Evolutionary conservation across 2,888 invertebrate genomes (phyloP), one percentile per base, ranked within the genome.

Genomic region (Gortyna flavago): DNA sequence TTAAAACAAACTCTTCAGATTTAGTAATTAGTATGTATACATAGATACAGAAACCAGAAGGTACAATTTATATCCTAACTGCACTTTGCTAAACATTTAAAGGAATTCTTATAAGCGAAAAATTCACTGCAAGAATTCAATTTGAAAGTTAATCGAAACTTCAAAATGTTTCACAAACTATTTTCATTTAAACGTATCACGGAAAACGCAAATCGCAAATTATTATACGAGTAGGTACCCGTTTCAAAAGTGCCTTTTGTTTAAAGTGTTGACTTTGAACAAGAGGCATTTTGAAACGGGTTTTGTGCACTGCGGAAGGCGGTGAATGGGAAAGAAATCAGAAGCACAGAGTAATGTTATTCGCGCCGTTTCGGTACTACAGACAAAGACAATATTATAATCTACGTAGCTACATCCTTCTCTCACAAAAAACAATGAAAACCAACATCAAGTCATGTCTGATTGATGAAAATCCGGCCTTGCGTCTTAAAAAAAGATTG

Each of bases 81-180:
- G 18, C 32, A 70, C n/a, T 44, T 35, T n/a, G 9, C 9, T 8
- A 13, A 48, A 35, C 0, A 54, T 54, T 35, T n/a, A 9, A 48
- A 65, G 11, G 0, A 13, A 25, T 13, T 29, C 25, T 51, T 18
- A 2, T 48, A 44, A 29, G 51, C 11, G 0, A 44, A 69, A 29
- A 64, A 54, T 62, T 69, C 16, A 44, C 16, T 54, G 62, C 62
- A 25, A 57, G 38, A 59, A 41, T 65, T 4, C 0, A 59, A 65
- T 32, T 72, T 8, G 21, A 72, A 72, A 70, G 25, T 29, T 64
- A 64, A 78, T 79, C 25, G 59, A 68, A 69, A 72, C 62, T 77
- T 70, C 13, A 29, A 54, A 76, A 44, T 68, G n/a, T 48, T 64
- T 57, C 35, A 35, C n/a, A 44, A 83, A 72, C 72, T 79, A 83